These are phyloP conservation scores for Orussus abietinus DNA, from an alignment of 1,140 invertebrate genomes.

Conservation along the genomic window DNA sequence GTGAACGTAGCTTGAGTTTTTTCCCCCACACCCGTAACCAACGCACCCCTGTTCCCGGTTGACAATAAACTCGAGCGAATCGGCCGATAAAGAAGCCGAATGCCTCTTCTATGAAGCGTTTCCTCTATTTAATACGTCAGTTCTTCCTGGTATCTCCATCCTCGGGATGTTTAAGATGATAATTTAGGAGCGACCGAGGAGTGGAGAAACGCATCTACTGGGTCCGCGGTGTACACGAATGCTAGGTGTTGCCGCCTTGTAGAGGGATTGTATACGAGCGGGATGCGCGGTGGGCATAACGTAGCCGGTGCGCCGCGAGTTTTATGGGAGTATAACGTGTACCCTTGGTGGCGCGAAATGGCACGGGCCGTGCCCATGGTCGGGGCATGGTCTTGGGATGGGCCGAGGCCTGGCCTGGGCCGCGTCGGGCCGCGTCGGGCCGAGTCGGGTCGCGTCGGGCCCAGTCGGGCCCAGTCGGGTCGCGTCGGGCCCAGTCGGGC, in stretches of 20 bases:
- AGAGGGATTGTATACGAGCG: background rate
- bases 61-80: too few relatives aligned
- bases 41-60: too few relatives aligned
- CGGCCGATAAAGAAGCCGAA: too few relatives aligned
- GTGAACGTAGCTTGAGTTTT: too few relatives aligned
- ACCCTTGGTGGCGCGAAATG: constrained; percentile 14
- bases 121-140: too few relatives aligned
- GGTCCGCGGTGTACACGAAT: background rate
- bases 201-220: background rate
- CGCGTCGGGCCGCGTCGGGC: constrained; percentile 7
- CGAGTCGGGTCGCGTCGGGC: background rate
- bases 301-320: background rate
- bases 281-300: background rate
- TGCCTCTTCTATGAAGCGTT: too few relatives aligned
- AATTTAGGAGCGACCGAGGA: background rate
- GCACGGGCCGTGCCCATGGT: constrained; percentile 1
- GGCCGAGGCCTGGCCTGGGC: constrained; percentile 6
- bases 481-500: constrained; percentile 5
- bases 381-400: constrained; percentile 2
- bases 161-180: background rate
- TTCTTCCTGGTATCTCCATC: background rate
- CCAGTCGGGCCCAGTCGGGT: constrained; percentile 7
- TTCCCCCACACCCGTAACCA: too few relatives aligned
- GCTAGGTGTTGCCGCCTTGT: constrained; percentile 2
- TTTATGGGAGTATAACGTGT: constrained; percentile 3